Evolutionary conservation across 2,797 vertebrate species (phyloP).

Genomic region (Philypnodon macrostomus): DNA sequence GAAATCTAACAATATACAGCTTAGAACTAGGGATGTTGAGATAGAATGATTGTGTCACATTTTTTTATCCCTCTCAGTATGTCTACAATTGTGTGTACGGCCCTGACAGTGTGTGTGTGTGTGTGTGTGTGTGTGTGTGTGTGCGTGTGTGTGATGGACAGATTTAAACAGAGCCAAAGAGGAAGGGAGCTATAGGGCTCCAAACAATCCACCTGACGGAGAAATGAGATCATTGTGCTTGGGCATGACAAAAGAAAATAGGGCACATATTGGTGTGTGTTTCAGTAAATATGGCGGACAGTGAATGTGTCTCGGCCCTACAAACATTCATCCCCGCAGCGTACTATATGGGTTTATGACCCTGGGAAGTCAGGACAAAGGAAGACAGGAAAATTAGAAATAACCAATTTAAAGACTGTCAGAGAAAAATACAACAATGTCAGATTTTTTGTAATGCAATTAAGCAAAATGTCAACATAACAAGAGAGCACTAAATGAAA

Average conservation of each 20-base stretch:
- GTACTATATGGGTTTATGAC: constrained; percentile 40
- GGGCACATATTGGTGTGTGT: constrained; percentile 37
- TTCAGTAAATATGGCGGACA: constrained; percentile 17
- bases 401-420: constrained; percentile 30
- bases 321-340: constrained; percentile 21
- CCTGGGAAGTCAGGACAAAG: constrained; percentile 18
- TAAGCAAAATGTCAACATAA: constrained; percentile 26
- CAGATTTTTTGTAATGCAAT: constrained; percentile 31
- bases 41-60: too few species aligned
- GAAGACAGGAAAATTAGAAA: constrained; percentile 21
- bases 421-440: constrained; percentile 30
- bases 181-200: constrained; percentile 54
- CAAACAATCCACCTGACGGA: constrained; percentile 54
- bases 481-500: constrained; percentile 10
- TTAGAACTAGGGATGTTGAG: too few species aligned
- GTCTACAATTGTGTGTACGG: not conserved
- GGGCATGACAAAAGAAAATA: constrained; percentile 74
- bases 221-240: constrained; percentile 71
- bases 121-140: constrained; percentile 7
- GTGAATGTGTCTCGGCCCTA: constrained; percentile 22
- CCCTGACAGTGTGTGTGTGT: constrained; percentile 1
- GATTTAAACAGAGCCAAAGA: constrained; percentile 54
- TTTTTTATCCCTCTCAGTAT: too few species aligned
- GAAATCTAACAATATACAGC: too few species aligned
- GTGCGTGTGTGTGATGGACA: constrained; percentile 24